These are phyloP conservation scores for Vidua chalybeata DNA, from an alignment of 2,113 vertebrate species.

Conservation along the genomic window DNA sequence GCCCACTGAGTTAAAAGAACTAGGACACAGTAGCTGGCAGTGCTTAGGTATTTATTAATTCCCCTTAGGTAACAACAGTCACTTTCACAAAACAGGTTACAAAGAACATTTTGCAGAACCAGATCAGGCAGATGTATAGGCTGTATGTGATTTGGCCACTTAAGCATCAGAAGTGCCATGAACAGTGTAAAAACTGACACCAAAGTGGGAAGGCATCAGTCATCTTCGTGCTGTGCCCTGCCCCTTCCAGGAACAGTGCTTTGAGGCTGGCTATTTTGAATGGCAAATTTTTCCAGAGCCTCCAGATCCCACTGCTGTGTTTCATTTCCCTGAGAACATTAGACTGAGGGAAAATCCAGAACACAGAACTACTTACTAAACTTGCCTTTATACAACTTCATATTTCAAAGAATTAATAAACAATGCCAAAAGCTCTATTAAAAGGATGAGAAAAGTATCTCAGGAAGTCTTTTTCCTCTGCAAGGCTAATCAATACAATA, in stretches of 20 bases:
- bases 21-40: neutral
- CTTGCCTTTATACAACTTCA: neutral
- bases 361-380: neutral
- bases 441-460: neutral
- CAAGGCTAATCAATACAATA: neutral
- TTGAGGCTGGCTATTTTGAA: neutral
- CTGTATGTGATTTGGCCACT: neutral
- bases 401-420: neutral
- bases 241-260: neutral
- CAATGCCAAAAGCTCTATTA: neutral
- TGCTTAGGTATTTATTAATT: neutral
- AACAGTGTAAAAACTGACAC: neutral
- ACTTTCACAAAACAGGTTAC: neutral
- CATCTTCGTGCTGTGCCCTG: neutral
- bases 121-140: neutral
- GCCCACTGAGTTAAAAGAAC: neutral
- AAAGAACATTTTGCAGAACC: neutral
- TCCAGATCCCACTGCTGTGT: neutral
- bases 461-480: neutral
- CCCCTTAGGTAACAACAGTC: neutral
- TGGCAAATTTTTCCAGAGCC: neutral
- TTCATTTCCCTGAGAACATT: neutral
- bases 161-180: neutral
- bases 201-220: neutral
- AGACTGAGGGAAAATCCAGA: neutral